These are phyloP conservation scores for Mormyrus iriodes DNA, from an alignment of 2,113 vertebrate species.

Conservation along the genomic window DNA sequence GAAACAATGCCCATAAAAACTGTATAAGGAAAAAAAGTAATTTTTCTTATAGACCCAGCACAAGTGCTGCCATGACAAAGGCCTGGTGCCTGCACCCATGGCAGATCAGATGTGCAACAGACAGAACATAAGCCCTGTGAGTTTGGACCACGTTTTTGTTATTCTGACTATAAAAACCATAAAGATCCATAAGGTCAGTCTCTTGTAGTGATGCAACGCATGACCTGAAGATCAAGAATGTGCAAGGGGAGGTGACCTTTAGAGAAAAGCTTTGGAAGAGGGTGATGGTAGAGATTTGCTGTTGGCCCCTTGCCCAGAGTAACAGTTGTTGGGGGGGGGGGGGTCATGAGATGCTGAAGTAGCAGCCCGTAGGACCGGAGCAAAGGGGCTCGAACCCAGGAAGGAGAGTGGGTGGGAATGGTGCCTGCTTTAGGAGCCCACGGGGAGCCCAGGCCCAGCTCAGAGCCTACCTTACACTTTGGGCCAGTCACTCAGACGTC, in stretches of 20 bases:
- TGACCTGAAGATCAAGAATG: neutral
- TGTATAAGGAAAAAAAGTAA: neutral
- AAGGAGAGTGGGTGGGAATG: conserved; percentile 41
- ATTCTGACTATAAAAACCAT: neutral
- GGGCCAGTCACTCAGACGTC: neutral
- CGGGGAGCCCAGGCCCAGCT: neutral
- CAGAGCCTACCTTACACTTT: neutral
- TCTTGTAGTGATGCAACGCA: neutral
- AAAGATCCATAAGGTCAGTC: neutral
- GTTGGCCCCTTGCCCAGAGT: conserved; percentile 29
- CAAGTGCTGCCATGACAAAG: neutral
- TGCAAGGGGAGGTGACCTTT: neutral
- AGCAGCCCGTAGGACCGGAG: neutral
- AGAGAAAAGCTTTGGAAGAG: neutral
- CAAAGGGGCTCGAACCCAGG: conserved; percentile 41
- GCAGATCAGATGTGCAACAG: too few species aligned
- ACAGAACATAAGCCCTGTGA: too few species aligned
- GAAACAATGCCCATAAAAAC: neutral
- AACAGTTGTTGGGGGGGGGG: neutral
- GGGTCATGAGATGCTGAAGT: neutral
- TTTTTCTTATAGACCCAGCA: neutral
- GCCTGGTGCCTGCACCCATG: neutral
- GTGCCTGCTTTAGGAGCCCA: conserved; percentile 14
- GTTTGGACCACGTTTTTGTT: too few species aligned
- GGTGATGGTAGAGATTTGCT: neutral